phyloP scores from a whole-genome alignment of 1,140 invertebrate species.

The Pseudomyrmex gracilis region DNA sequence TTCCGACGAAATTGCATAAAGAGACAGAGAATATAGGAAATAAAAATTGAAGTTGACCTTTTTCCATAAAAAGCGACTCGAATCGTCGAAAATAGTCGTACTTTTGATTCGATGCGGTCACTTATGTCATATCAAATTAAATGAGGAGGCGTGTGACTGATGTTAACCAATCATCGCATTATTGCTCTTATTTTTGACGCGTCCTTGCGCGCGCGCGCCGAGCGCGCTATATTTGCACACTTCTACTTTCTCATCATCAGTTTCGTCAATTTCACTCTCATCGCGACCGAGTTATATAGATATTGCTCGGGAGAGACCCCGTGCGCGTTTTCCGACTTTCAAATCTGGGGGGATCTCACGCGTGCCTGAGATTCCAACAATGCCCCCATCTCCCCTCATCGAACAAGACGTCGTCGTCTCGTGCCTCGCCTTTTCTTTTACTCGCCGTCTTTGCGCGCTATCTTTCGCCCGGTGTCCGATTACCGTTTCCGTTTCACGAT shows the following conservation, averaged over 20 bases:
- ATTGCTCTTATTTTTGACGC: constrained; percentile 23
- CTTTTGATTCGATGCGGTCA: not conserved
- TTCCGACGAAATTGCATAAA: not conserved
- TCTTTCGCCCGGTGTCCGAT: constrained; percentile 21
- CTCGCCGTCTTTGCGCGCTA: constrained; percentile 35
- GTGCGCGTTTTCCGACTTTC: constrained; percentile 12
- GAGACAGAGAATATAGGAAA: not conserved
- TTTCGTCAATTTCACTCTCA: constrained; percentile 36
- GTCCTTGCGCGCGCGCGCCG: not conserved
- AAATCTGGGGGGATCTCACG: constrained; percentile 17
- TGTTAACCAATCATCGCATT: not conserved
- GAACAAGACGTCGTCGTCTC: constrained; percentile 55
- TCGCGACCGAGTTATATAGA: not conserved
- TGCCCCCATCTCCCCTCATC: not conserved
- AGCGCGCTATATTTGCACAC: no score
- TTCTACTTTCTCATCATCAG: not conserved
- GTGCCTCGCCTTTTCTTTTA: constrained; percentile 9
- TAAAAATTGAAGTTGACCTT: no score
- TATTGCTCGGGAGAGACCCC: no score
- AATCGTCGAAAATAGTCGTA: not conserved
- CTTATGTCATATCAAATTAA: constrained; percentile 2
- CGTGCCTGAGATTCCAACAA: constrained; percentile 37
- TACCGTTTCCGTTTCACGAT: constrained; percentile 31
- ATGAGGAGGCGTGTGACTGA: not conserved
- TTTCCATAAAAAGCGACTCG: not conserved